Conservation (phyloP, 2,113 vertebrate genomes). For the Coryphaenoides rupestris region DNA sequence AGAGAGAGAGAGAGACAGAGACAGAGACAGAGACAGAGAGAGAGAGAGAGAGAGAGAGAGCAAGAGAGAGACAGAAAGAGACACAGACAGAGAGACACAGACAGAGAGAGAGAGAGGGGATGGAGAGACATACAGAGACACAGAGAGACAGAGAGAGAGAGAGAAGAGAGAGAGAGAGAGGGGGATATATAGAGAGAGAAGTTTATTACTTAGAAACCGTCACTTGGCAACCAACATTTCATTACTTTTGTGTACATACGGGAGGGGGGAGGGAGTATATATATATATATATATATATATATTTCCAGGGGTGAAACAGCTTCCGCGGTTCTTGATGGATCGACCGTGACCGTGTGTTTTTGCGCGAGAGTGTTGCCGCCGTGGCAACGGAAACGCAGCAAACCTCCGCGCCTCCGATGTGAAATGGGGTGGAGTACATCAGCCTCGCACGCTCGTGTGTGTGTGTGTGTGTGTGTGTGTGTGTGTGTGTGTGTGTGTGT, state of each 20-base stretch:
- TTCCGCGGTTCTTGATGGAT: conserved; percentile 67
- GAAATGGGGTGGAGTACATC: conserved; percentile 65
- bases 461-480: no score
- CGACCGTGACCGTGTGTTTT: conserved; percentile 58
- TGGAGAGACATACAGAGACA: neutral
- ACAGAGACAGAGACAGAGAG: neutral
- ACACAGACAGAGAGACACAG: no score
- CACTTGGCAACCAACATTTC: no score
- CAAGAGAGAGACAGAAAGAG: neutral
- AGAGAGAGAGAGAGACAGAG: neutral
- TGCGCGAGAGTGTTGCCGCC: conserved; percentile 36
- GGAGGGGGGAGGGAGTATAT: no score
- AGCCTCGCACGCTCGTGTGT: no score
- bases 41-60: neutral
- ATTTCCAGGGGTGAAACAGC: conserved; percentile 35
- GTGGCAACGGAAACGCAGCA: conserved; percentile 56
- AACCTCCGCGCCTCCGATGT: conserved; percentile 60
- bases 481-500: no score
- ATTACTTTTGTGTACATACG: no score
- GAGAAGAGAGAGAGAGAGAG: neutral
- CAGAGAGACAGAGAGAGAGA: neutral
- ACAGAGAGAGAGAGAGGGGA: no score
- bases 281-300: no score
- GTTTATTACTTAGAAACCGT: neutral
- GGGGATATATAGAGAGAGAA: neutral